A percentile compares a stretch with the other conserved stretches of the same genome.
These are phyloP conservation scores for Lucifuga dentata DNA, from an alignment of 2,113 vertebrate genomes.

Conservation along the genomic window DNA sequence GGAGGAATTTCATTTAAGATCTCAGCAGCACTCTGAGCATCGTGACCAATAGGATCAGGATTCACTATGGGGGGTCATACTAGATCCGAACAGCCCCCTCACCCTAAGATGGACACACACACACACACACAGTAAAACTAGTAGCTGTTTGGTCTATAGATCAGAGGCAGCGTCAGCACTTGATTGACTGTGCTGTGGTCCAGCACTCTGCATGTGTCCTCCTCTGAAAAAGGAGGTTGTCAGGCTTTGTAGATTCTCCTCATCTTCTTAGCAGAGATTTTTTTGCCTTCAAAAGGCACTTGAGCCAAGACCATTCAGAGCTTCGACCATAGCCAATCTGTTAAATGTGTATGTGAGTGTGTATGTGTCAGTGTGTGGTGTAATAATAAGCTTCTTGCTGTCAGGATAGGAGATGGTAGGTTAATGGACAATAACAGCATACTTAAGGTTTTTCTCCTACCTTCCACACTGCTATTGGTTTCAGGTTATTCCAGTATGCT, in stretches of 20 bases:
- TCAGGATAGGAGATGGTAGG: no score
- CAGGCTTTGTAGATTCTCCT: conserved; percentile 69
- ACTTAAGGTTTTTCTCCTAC: no score
- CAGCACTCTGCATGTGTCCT: conserved; percentile 68
- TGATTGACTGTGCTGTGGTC: conserved; percentile 67
- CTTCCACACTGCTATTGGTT: no score
- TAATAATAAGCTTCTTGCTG: conserved; percentile 12
- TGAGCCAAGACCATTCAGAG: conserved; percentile 75
- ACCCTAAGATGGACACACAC: conserved; percentile 28
- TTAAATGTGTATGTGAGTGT: conserved; percentile 62
- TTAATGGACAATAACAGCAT: no score
- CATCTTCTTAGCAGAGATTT: conserved; percentile 75
- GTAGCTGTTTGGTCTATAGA: conserved; percentile 45
- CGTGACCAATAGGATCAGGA: conserved; percentile 80
- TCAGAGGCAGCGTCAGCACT: conserved; percentile 60
- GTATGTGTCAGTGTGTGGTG: conserved; percentile 47
- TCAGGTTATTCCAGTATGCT: no score
- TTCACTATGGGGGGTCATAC: conserved; percentile 64
- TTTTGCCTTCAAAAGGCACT: conserved; percentile 76
- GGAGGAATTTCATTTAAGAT: conserved; percentile 80
- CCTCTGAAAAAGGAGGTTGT: conserved; percentile 45
- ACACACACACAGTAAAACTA: conserved; percentile 38
- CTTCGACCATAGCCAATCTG: conserved; percentile 73
- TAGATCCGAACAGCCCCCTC: conserved; percentile 64
- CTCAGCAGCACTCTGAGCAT: conserved; percentile 71